These are phyloP conservation scores for Podarcis lilfordi DNA, from an alignment of 2,797 vertebrate genomes.

Conservation along the genomic window DNA sequence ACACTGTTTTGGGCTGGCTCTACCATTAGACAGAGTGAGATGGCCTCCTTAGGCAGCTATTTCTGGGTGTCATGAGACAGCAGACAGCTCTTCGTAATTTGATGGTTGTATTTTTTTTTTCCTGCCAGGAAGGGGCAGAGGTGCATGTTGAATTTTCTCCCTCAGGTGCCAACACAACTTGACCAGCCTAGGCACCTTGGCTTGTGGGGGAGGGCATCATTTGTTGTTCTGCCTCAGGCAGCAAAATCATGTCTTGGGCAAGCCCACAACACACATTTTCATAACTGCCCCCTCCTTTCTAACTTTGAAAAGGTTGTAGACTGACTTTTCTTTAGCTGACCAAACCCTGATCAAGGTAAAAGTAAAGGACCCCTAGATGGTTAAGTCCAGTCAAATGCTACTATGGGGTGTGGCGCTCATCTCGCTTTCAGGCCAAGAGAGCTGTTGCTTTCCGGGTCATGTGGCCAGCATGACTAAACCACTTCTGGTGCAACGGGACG, in stretches of 20 bases:
- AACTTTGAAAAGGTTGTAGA: slow-evolving; percentile 17
- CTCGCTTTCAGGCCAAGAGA: too few relatives aligned
- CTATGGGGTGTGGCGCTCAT: too few relatives aligned
- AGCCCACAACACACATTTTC: not conserved
- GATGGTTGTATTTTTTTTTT: not conserved
- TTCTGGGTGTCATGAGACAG: not conserved
- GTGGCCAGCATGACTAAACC: too few relatives aligned
- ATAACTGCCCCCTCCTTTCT: not conserved
- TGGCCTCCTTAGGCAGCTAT: not conserved
- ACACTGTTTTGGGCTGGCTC: not conserved
- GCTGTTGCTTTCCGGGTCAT: too few relatives aligned
- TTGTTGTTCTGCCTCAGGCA: not conserved
- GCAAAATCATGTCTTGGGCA: not conserved
- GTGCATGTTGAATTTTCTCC: not conserved
- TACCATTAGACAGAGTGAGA: not conserved
- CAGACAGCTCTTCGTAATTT: not conserved
- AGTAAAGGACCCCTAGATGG: too few relatives aligned
- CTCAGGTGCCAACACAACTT: not conserved
- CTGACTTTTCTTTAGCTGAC: slow-evolving; percentile 33
- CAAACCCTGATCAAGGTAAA: not conserved
- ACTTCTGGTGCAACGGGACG: too few relatives aligned
- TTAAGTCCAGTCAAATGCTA: too few relatives aligned
- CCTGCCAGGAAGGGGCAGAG: not conserved
- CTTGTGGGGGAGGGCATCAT: not conserved
- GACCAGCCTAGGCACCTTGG: too few relatives aligned